Evolutionary conservation across 2,888 invertebrate species (phyloP).

Genomic region (Phania funesta): DNA sequence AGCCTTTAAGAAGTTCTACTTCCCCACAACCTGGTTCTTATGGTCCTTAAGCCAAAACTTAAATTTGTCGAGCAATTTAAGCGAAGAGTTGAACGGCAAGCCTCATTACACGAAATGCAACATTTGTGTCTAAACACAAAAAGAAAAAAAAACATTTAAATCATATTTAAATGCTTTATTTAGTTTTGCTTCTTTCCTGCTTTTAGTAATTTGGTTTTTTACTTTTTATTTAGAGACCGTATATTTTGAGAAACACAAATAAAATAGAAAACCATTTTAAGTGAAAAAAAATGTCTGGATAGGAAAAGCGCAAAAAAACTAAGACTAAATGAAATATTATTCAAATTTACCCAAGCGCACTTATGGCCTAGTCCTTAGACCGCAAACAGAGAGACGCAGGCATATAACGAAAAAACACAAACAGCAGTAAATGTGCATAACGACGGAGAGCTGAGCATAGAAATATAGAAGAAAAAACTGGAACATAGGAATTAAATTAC

Average conservation of each 20-base stretch:
- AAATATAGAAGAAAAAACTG: constrained; percentile 2
- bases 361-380: constrained; percentile 55
- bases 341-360: constrained; percentile 56
- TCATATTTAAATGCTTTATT: constrained; percentile 41
- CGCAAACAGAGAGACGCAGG: constrained; percentile 31
- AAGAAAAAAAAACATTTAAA: constrained; percentile 15
- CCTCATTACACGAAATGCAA: constrained; percentile 40
- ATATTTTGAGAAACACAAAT: constrained; percentile 31
- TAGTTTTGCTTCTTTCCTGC: neutral
- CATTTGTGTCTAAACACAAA: constrained; percentile 7
- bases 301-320: constrained; percentile 7
- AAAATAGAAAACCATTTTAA: constrained; percentile 27
- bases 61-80: constrained; percentile 38
- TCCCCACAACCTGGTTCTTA: neutral
- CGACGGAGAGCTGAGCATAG: neutral
- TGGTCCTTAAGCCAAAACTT: constrained; percentile 17
- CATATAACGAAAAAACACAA: neutral
- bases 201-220: constrained; percentile 10
- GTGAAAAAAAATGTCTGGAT: constrained; percentile 7
- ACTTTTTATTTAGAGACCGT: constrained; percentile 4
- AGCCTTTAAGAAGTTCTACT: neutral
- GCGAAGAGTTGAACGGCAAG: constrained; percentile 18
- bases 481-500: constrained; percentile 47
- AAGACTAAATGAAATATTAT: constrained; percentile 59
- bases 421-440: neutral